Evolutionary conservation across 1,140 invertebrate species (phyloP), one percentile per base, ranked within the genome.

Genomic region (Drosophila tani): DNA sequence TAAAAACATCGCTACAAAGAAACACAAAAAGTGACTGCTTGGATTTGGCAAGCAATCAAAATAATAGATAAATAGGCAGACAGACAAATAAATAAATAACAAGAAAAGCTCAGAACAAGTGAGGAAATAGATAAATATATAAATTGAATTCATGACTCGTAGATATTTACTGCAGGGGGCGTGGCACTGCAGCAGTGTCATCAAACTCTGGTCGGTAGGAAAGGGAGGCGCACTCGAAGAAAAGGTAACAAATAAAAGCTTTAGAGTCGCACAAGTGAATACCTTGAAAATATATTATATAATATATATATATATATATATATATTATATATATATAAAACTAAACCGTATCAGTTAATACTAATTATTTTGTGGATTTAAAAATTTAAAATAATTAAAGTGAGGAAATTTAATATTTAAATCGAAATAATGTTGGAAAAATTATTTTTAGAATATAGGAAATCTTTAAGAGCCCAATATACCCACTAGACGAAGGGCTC

Each of bases 91-190:
- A 58, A 49, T 56, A 74, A 46, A 35, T 45, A 73, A 24, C 65
- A 66, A 63, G 71, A 49, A 57, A 29, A 47, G 64, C 49, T 14
- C 29, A 40, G 21, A 49, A 40, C 53, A 58, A 79, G 57, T 75
- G 24, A 24, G 55, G 59, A 80, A 69, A 78, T 66, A 74, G 67
- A 83, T 64, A 88, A 76, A 79, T 81, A 59, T 66, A 88, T 70
- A 81, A 83, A 88, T 88, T 88, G 84, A 81, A 78, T 88, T 84
- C 68, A 81, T 84, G 84, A 87, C 66, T 78, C 32, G 63, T 29
- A 45, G 55, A 38, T 41, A 58, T 57, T 70, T 65, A 59, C 59
- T 53, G 32, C 51, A 63, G 24, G 43, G 21, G 70, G 70, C 59
- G 35, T 35, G 50, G 35, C 19, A 71, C 67, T 71, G 60, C 70